Base-by-base conservation (phyloP, 2,113 vertebrate genomes). In the Numenius arquata region DNA sequence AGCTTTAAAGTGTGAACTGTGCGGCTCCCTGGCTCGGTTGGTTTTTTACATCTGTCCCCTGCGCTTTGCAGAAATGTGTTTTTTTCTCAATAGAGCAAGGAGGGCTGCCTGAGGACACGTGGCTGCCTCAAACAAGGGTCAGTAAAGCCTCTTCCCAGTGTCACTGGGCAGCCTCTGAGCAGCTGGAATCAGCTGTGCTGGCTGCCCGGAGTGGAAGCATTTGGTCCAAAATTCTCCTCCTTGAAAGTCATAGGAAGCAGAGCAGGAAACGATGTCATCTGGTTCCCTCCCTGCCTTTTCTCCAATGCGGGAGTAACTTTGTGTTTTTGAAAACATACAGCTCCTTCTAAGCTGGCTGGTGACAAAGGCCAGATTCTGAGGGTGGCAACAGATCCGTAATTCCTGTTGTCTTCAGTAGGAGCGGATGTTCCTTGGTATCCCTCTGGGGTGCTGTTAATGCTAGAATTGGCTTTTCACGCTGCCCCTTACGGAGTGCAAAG, bases 241-340 rank as follows among this genome's bases (percentile, higher is more conserved):
- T 68, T 52, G 38, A 9, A 50, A 80, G 90, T 80, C 92, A 45
- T 4, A 76, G 88, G 94, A 71, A 95, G 7, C 88, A 53, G 94
- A 53, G 75, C 86, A 92, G 95, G 95, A 95, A 95, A 8, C 29
- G 2, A 66, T 95, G 88, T 90, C 79, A 90, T 70, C 75, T 91
- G 78, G 3, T 34, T 72, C 75, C 81, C 78, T 93, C 72, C 65
- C 74, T 41, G 61, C 43, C 71, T 63, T 30, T 8, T 30, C 82
- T 89, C 74, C 66, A 43, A 6, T 0, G 1, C 0, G 0, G 88
- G 45, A 81, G 27, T 23, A 30, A 48, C 71, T 71, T 48, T 5
- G 43, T n/a, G 78, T 79, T 72, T 71, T 74, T 48, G 2, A 73
- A 91, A 83, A 34, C 78, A 88, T 11, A 38, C 77, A 74, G 3